These are phyloP conservation scores for Paraplagusia blochii DNA, from an alignment of 2,113 vertebrate species.

Conservation along the genomic window DNA sequence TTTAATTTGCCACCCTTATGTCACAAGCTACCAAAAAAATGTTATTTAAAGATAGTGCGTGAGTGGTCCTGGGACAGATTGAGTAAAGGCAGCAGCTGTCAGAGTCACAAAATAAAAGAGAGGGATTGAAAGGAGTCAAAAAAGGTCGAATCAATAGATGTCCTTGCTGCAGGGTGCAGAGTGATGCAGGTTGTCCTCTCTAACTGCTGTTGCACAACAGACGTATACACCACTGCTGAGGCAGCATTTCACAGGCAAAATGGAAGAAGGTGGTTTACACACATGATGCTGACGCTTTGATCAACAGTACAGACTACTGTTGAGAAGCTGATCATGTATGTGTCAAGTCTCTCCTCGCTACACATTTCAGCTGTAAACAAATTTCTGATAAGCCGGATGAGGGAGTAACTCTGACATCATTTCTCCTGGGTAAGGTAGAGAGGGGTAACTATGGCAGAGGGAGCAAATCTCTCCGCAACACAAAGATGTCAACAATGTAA, in stretches of 20 bases:
- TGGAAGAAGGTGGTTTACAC: constrained; percentile 5
- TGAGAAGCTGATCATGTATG: not conserved
- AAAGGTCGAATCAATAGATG: constrained; percentile 56
- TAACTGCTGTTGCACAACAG: not conserved
- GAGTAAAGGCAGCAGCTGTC: constrained; percentile 29
- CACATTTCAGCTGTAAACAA: constrained; percentile 30
- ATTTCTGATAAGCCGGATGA: constrained; percentile 35
- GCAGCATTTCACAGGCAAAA: constrained; percentile 5
- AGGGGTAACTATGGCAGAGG: constrained; percentile 2
- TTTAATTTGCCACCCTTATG: not conserved
- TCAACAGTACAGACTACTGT: constrained; percentile 17
- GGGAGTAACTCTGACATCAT: constrained; percentile 41
- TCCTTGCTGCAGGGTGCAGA: constrained; percentile 21
- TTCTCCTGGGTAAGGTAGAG: not conserved
- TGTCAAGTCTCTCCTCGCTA: not conserved
- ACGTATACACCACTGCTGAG: constrained; percentile 6
- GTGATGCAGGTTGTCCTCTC: not conserved
- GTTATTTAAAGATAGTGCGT: constrained; percentile 21
- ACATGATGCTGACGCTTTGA: constrained; percentile 9
- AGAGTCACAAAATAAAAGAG: constrained; percentile 24
- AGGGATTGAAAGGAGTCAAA: constrained; percentile 17
- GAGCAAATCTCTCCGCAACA: constrained; percentile 32
- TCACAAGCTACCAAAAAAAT: constrained; percentile 7
- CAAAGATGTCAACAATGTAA: constrained; percentile 1
- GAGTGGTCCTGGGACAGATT: constrained; percentile 29